phyloP scores from a whole-genome alignment of 2,113 vertebrate species.

The Aix galericulata region DNA sequence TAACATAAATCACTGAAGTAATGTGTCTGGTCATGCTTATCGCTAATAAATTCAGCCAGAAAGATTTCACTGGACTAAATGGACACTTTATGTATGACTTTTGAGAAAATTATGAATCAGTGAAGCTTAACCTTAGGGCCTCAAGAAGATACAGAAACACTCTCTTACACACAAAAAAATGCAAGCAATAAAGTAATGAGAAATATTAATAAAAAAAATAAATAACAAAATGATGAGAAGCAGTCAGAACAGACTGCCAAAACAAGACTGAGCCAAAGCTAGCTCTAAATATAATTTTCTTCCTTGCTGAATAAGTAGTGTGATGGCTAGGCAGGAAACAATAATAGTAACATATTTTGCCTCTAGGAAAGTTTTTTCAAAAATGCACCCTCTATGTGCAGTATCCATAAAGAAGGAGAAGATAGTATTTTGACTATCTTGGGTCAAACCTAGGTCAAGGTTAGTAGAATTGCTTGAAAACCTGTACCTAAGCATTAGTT shows the following conservation, averaged over 20 bases:
- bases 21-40: not conserved
- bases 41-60: not conserved
- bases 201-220: not conserved
- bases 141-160: not conserved
- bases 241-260: not conserved
- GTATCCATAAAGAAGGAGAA: not conserved
- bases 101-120: not conserved
- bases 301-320: not conserved
- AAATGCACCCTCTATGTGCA: not conserved
- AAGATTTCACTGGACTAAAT: not conserved
- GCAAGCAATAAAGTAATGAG: not conserved
- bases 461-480: not conserved
- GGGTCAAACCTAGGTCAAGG: not conserved
- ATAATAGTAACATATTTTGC: constrained; percentile 40
- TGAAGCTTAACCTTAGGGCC: not conserved
- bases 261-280: constrained; percentile 7
- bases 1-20: not conserved
- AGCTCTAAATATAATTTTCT: constrained; percentile 22
- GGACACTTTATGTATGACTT: not conserved
- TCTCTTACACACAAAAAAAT: not conserved
- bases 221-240: not conserved
- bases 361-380: not conserved
- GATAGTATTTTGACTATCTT: not conserved
- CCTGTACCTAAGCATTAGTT: not conserved
- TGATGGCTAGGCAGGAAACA: constrained; percentile 51